Evolutionary conservation across 2,888 invertebrate genomes (phyloP).

Genomic region (Nebria brevicollis): DNA sequence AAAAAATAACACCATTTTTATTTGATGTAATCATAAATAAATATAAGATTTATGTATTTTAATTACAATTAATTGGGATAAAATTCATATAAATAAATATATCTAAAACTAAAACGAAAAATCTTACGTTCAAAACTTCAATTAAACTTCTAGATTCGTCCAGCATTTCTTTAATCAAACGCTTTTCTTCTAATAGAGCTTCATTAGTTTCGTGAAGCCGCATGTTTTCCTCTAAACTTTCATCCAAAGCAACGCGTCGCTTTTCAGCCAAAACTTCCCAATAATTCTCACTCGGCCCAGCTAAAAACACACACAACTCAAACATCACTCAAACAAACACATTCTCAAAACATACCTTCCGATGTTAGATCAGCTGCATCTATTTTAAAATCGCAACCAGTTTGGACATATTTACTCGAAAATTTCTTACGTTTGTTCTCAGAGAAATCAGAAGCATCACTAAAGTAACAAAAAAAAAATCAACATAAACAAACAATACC

Average conservation of each 20-base stretch:
- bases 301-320: constrained; percentile 53
- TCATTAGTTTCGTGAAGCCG: constrained; percentile 66
- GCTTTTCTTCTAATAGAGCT: constrained; percentile 69
- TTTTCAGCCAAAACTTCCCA: constrained; percentile 82
- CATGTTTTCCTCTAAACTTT: constrained; percentile 78
- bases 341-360: constrained; percentile 59
- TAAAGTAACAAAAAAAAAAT: not conserved
- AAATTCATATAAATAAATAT: not conserved
- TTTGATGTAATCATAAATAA: not conserved
- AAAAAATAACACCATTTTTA: not conserved
- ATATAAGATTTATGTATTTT: not conserved
- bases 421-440: constrained; percentile 57
- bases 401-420: constrained; percentile 72
- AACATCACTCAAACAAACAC: not conserved
- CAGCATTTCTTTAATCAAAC: constrained; percentile 75
- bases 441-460: not conserved
- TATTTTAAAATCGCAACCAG: constrained; percentile 67
- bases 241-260: constrained; percentile 75
- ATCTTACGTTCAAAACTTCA: constrained; percentile 76
- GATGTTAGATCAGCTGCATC: constrained; percentile 77
- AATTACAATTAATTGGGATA: not conserved
- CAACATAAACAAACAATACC: not conserved
- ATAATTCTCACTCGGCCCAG: constrained; percentile 77
- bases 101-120: not conserved
- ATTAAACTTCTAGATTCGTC: constrained; percentile 79